phyloP scores from a whole-genome alignment of 2,888 invertebrate species.

The Apamea anceps region DNA sequence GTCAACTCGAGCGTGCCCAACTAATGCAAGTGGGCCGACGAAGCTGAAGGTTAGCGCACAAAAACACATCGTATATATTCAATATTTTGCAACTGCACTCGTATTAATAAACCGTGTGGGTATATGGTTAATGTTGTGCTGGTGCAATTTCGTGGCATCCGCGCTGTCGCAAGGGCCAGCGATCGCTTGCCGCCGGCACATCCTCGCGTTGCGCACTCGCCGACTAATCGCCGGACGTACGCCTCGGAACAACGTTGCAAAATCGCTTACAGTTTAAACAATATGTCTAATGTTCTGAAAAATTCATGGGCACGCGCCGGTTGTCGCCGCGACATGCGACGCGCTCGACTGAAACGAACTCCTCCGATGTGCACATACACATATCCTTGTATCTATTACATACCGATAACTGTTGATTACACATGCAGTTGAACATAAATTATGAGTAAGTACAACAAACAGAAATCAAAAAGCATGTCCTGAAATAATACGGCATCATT shows the following conservation, averaged over 20 bases:
- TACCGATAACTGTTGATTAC: conserved; percentile 40
- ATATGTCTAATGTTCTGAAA: conserved; percentile 73
- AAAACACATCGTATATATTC: conserved; percentile 84
- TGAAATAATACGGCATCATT: conserved; percentile 62
- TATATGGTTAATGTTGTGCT: conserved; percentile 80
- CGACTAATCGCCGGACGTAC: conserved; percentile 87
- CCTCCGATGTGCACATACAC: conserved; percentile 34
- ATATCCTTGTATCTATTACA: conserved; percentile 58
- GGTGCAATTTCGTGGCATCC: conserved; percentile 88
- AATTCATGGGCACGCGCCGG: conserved; percentile 68
- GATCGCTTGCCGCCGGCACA: conserved; percentile 78
- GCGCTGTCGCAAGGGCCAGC: conserved; percentile 87
- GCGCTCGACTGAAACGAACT: conserved; percentile 44
- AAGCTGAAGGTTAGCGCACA: conserved; percentile 87
- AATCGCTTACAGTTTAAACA: conserved; percentile 72
- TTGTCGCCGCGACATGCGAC: conserved; percentile 41
- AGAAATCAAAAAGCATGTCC: conserved; percentile 48
- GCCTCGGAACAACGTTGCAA: conserved; percentile 85
- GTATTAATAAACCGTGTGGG: conserved; percentile 86
- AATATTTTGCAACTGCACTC: conserved; percentile 88
- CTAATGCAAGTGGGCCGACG: conserved; percentile 87
- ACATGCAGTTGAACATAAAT: conserved; percentile 35
- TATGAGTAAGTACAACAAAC: conserved; percentile 30
- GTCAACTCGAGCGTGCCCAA: conserved; percentile 86
- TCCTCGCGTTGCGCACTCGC: conserved; percentile 87